phyloP scores from a whole-genome alignment of 2,888 invertebrate species.

The Agonopterix heracliana region DNA sequence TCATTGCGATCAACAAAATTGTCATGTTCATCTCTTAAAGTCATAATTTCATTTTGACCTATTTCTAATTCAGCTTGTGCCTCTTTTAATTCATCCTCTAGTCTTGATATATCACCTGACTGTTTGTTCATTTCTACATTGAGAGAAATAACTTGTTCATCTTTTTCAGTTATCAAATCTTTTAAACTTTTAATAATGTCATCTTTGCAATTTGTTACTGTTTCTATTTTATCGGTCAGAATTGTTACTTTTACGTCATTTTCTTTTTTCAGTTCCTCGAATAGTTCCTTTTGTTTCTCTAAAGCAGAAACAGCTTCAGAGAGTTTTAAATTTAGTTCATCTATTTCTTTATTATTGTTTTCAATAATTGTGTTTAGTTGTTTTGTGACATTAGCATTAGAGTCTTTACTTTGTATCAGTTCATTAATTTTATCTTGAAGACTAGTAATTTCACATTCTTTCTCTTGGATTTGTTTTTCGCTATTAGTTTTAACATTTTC shows the following conservation, averaged over 20 bases:
- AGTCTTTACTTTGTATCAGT: background rate
- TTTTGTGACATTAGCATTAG: no score
- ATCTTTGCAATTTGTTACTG: constrained; percentile 43
- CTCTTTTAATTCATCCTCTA: constrained; percentile 51
- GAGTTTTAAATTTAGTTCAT: constrained; percentile 24
- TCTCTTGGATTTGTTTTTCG: background rate
- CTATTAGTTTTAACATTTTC: constrained; percentile 23
- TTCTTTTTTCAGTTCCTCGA: constrained; percentile 61
- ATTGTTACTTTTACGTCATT: constrained; percentile 45
- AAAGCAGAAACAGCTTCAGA: constrained; percentile 24
- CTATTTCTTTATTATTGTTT: constrained; percentile 27
- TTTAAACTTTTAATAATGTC: constrained; percentile 46
- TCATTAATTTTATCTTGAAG: background rate
- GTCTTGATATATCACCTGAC: constrained; percentile 33
- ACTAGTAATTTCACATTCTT: background rate
- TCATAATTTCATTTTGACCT: constrained; percentile 45
- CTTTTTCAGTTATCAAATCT: constrained; percentile 45
- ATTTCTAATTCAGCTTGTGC: constrained; percentile 55
- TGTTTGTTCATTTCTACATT: constrained; percentile 56
- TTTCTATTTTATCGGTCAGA: constrained; percentile 58
- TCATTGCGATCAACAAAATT: constrained; percentile 34
- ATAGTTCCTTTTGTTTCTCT: constrained; percentile 46
- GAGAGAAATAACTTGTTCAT: constrained; percentile 42
- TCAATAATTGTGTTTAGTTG: constrained; percentile 8
- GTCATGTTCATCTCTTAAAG: constrained; percentile 47